Conservation (phyloP, 35 echinoderm and acorn worm genomes). For the Apostichopus californicus region DNA sequence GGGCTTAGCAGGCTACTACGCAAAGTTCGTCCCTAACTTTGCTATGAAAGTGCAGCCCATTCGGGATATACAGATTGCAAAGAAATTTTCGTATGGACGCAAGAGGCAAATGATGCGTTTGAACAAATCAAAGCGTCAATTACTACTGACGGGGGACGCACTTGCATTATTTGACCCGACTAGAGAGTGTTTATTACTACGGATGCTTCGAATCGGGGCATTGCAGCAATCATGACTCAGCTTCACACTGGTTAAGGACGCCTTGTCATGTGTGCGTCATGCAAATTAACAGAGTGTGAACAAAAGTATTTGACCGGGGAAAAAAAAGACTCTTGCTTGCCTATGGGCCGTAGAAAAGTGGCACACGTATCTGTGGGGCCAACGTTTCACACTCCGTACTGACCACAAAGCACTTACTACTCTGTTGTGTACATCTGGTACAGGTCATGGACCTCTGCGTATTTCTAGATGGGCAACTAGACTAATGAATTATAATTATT, state of each 20-base stretch:
- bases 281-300: conserved; percentile 43
- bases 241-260: neutral
- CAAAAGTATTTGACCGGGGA: conserved; percentile 57
- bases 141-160: neutral
- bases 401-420: conserved; percentile 60
- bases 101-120: too few relatives aligned
- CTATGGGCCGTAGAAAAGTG: conserved; percentile 68
- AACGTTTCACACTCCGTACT: conserved; percentile 57
- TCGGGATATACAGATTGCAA: neutral
- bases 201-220: conserved; percentile 21
- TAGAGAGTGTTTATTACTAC: neutral
- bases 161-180: neutral
- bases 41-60: conserved; percentile 46
- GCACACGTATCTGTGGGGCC: conserved; percentile 59
- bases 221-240: conserved; percentile 51
- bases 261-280: conserved; percentile 52
- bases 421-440: conserved; percentile 23
- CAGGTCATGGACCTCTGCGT: neutral
- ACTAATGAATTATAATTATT: neutral
- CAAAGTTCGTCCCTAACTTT: conserved; percentile 46
- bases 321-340: conserved; percentile 63
- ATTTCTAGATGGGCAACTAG: neutral
- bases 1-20: neutral
- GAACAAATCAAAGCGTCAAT: neutral
- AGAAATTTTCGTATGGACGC: neutral